A percentile compares a stretch with the other conserved stretches of the same genome.
Evolutionary conservation across 2,797 vertebrate genomes (phyloP).

Genomic region (Antennarius maculatus): DNA sequence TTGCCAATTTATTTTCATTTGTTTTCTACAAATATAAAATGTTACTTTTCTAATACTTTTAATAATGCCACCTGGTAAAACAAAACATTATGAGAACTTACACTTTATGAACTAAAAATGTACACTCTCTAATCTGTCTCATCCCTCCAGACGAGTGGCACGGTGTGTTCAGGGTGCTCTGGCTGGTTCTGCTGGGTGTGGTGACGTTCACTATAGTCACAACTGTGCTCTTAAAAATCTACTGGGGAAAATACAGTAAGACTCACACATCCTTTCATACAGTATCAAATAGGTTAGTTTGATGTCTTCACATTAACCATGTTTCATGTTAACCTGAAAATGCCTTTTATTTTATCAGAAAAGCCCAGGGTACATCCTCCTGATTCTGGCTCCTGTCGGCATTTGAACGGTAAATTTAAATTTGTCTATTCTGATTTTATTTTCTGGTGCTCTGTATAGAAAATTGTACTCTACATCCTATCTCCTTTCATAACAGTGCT

Average conservation of each 20-base stretch:
- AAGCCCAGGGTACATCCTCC: conserved; percentile 3
- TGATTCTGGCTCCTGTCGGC: conserved; percentile 1
- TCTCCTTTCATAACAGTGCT: no score
- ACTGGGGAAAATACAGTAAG: conserved; percentile 61
- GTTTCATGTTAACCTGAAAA: conserved; percentile 6
- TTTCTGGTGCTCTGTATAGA: background rate
- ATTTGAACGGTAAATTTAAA: conserved; percentile 49
- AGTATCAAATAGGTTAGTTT: background rate
- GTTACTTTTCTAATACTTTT: no score
- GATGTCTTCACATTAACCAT: background rate
- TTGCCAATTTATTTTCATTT: no score
- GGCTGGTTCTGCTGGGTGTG: conserved; percentile 81
- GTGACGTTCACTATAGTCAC: conserved; percentile 78
- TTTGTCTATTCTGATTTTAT: background rate
- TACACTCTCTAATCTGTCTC: background rate
- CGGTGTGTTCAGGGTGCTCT: conserved; percentile 75
- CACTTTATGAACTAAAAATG: background rate
- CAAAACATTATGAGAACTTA: background rate
- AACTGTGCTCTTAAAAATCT: conserved; percentile 68
- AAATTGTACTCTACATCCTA: no score
- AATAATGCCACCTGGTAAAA: no score
- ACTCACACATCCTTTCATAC: background rate
- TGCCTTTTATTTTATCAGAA: conserved; percentile 41
- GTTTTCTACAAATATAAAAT: no score
- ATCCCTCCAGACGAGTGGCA: conserved; percentile 71